These are phyloP conservation scores for Onychomys torridus DNA, from an alignment of 2,797 vertebrate species.

Conservation along the genomic window DNA sequence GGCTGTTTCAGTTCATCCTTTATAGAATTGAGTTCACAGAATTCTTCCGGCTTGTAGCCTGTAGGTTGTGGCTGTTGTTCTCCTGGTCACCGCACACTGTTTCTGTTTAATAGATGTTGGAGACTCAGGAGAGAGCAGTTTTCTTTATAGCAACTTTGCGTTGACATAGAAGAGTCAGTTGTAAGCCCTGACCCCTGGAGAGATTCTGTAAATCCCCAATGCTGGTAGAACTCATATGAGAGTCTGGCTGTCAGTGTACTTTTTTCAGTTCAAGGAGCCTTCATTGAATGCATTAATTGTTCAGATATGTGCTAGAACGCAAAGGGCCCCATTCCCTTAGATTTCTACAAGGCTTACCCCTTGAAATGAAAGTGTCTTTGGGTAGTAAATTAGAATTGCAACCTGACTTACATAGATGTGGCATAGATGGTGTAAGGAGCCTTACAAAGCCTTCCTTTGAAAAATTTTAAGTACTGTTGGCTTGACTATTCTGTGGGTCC, in stretches of 20 bases:
- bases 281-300: conserved; percentile 1
- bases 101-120: conserved; percentile 70
- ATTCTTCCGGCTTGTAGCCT: conserved; percentile 68
- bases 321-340: conserved; percentile 28
- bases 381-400: conserved; percentile 23
- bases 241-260: conserved; percentile 5
- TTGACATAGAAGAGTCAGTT: conserved; percentile 19
- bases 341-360: conserved; percentile 10
- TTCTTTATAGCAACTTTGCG: conserved; percentile 21
- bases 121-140: conserved; percentile 53
- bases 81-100: conserved; percentile 9
- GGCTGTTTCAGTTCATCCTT: conserved; percentile 44
- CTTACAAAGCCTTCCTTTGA: conserved; percentile 24
- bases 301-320: conserved; percentile 42
- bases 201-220: conserved; percentile 45
- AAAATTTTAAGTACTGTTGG: conserved; percentile 37
- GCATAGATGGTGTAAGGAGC: background rate
- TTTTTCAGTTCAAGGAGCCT: conserved; percentile 7
- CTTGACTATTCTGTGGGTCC: background rate
- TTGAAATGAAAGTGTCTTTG: conserved; percentile 50
- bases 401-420: conserved; percentile 14
- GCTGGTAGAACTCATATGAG: conserved; percentile 21
- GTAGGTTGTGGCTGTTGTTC: conserved; percentile 74
- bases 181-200: conserved; percentile 26
- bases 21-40: conserved; percentile 54